phyloP scores from a whole-genome alignment of 2,113 vertebrate genomes.

The Patagioenas fasciata region DNA sequence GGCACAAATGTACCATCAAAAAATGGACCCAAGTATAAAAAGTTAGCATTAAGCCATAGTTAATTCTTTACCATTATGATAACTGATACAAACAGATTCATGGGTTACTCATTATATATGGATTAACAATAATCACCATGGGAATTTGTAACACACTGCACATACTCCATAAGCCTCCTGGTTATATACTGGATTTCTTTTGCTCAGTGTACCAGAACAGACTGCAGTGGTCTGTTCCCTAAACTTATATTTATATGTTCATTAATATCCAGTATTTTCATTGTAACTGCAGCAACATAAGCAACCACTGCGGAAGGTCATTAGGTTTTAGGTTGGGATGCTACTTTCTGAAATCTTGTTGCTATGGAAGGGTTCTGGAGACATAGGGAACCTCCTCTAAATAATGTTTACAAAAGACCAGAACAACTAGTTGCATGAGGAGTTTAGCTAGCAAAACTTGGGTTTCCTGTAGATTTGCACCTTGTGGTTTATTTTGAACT shows the following conservation, averaged over 20 bases:
- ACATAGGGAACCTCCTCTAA: background rate
- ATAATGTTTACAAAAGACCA: background rate
- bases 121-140: background rate
- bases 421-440: background rate
- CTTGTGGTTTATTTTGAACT: background rate
- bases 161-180: background rate
- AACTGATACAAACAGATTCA: background rate
- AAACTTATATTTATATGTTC: background rate
- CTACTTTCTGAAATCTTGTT: background rate
- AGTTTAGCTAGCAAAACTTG: background rate
- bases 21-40: background rate
- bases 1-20: background rate
- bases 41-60: background rate
- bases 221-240: background rate
- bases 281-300: background rate
- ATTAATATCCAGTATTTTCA: constrained; percentile 37
- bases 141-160: background rate
- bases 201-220: background rate
- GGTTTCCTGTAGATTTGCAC: background rate
- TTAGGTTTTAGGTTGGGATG: constrained; percentile 35
- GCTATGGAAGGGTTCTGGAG: background rate
- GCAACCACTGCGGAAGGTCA: constrained; percentile 10
- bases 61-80: background rate
- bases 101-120: background rate
- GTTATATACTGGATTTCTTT: background rate